phyloP scores from a whole-genome alignment of 2,888 invertebrate species.

The Tachina grossa region DNA sequence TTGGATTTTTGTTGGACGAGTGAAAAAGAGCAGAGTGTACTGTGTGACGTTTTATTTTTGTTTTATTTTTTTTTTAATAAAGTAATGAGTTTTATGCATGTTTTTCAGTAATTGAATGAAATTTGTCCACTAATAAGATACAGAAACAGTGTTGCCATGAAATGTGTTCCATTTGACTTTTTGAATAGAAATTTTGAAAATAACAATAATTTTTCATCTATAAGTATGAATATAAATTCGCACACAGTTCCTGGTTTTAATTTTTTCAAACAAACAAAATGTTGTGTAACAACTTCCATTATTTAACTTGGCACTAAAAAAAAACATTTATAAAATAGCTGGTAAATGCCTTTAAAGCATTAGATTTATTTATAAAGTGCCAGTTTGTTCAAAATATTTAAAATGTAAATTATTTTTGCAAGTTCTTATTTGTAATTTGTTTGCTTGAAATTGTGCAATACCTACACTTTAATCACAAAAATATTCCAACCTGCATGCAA shows the following conservation, averaged over 20 bases:
- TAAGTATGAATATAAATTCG: no score
- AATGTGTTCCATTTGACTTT: background rate
- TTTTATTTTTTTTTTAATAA: background rate
- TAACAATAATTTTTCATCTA: no score
- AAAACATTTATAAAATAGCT: no score
- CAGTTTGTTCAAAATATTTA: no score
- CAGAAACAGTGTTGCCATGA: conserved; percentile 4
- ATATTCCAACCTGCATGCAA: background rate
- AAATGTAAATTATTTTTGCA: no score
- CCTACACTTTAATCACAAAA: conserved; percentile 12
- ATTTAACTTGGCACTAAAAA: no score
- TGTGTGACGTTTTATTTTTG: conserved; percentile 13
- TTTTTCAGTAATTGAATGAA: conserved; percentile 45
- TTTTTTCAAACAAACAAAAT: no score
- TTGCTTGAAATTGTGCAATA: conserved; percentile 13
- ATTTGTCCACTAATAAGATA: conserved; percentile 28
- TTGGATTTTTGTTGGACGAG: conserved; percentile 19
- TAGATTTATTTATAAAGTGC: no score
- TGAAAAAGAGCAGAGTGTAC: conserved; percentile 25
- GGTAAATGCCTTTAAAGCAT: no score
- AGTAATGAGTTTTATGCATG: background rate
- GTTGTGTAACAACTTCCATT: no score
- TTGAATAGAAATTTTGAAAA: no score
- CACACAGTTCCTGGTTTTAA: no score
- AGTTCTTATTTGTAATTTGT: background rate